Base-by-base conservation (phyloP, 2,797 vertebrate genomes). In the Cossypha caffra region DNA sequence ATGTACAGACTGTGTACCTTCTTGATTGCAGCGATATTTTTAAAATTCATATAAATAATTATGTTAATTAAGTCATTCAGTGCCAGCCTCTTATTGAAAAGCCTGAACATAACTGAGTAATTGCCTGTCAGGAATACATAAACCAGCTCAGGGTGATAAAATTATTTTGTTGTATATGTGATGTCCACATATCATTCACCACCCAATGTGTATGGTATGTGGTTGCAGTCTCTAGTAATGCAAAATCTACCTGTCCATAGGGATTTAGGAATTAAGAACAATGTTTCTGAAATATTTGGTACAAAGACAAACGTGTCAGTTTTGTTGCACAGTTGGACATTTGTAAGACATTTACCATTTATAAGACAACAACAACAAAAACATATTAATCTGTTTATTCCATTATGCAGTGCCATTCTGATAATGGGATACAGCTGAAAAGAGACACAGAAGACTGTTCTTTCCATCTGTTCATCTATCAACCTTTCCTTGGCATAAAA, bases 21-120 rank as follows among this genome's bases (percentile, higher is more conserved):
- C 87, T 93, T 97, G 96, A 97, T 97, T 98, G 92, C 95, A 51
- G 55, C 97, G 96, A 88, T 98, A 97, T 97, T 98, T 98, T 97
- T 94, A 97, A 98, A 93, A 93, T 95, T 96, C 35, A 59, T 96
- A 97, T 92, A 92, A 97, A 97, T 97, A 97, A 97, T 98, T 98
- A 97, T 92, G 93, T 93, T 98, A 97, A 98, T 98, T 97, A 97
- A 97, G 95, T 95, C 62, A 95, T 95, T 97, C 83, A 84, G 26
- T 93, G 66, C 54, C 91, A 97, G 51, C 72, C 26, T 96, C 79
- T 96, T 96, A 93, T 92, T 9, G 1, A 93, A 97, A 95, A 91
- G 72, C 52, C 93, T 92, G 69, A 95, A 88, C 63, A 73, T 81
- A 90, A 80, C 80, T 86, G 58, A 95, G 95, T 95, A 96, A 94